Conservation (phyloP, 2,888 invertebrate genomes). For the Parnassius mnemosyne region DNA sequence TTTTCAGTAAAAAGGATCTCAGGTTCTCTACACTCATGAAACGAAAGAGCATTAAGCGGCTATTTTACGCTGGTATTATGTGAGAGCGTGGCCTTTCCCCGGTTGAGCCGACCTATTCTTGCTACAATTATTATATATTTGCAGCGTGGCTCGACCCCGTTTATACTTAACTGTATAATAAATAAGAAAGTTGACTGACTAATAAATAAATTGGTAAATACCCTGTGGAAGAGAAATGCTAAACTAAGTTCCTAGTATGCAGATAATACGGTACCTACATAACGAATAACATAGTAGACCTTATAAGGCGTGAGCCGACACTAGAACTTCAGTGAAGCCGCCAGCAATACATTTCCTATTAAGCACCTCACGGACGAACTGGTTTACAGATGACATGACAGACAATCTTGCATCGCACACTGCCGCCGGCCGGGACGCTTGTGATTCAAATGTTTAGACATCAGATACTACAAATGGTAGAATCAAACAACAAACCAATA, state of each 20-base stretch:
- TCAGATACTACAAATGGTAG: constrained; percentile 27
- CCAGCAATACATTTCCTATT: constrained; percentile 22
- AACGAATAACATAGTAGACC: constrained; percentile 5
- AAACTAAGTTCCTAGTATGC: constrained; percentile 7
- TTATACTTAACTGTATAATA: not conserved
- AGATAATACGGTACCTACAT: constrained; percentile 20
- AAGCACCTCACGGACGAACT: constrained; percentile 10
- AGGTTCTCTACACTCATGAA: no score
- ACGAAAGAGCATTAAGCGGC: no score
- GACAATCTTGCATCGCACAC: constrained; percentile 8
- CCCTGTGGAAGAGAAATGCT: constrained; percentile 6
- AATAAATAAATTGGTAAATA: not conserved
- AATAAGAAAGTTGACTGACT: constrained; percentile 6
- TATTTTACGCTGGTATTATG: no score
- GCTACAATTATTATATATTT: no score
- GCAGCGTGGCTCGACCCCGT: no score
- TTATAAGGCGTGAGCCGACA: constrained; percentile 18
- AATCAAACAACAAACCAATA: constrained; percentile 19
- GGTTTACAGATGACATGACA: constrained; percentile 12
- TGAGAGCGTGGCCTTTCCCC: no score
- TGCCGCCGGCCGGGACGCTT: constrained; percentile 5
- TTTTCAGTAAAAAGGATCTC: no score
- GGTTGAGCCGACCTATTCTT: no score
- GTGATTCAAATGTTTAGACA: constrained; percentile 23
- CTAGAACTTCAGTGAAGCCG: constrained; percentile 23